Evolutionary conservation across 2,797 vertebrate genomes (phyloP).

Genomic region (Anableps anableps): DNA sequence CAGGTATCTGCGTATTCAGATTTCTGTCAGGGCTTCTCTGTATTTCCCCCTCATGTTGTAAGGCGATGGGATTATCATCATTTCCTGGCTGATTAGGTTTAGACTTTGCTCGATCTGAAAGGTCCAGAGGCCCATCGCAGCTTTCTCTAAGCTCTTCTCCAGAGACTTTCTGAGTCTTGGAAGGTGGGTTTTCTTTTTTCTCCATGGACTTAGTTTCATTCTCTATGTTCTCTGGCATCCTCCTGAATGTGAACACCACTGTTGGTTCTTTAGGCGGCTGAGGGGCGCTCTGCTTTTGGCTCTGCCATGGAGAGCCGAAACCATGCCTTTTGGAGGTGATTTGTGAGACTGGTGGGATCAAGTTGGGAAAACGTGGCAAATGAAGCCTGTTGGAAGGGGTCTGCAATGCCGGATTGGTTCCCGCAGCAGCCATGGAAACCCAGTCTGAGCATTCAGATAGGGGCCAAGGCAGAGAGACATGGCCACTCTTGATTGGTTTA

Average conservation of each 20-base stretch:
- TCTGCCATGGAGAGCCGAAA: conserved; percentile 42
- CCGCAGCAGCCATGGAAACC: conserved; percentile 42
- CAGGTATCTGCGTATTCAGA: conserved; percentile 16
- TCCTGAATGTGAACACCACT: conserved; percentile 60
- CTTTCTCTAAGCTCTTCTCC: conserved; percentile 52
- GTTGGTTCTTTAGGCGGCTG: conserved; percentile 51
- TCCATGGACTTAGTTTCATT: conserved; percentile 39
- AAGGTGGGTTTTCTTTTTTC: conserved; percentile 28
- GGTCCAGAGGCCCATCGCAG: conserved; percentile 78
- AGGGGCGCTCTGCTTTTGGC: conserved; percentile 21
- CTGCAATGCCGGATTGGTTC: conserved; percentile 32
- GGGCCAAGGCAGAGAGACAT: conserved; percentile 65
- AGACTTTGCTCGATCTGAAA: conserved; percentile 75
- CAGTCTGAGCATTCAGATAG: conserved; percentile 72
- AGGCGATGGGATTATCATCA: conserved; percentile 11
- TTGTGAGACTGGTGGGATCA: conserved; percentile 45
- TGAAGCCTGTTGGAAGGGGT: conserved; percentile 35
- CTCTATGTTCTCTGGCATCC: conserved; percentile 44
- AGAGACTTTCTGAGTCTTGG: conserved; percentile 45
- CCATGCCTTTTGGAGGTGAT: conserved; percentile 24
- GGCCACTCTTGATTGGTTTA: conserved; percentile 64
- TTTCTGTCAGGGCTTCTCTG: conserved; percentile 41
- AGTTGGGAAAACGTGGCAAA: conserved; percentile 52
- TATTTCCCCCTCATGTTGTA: conserved; percentile 11
- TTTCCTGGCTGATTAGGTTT: conserved; percentile 41